Conservation (phyloP, 2,113 vertebrate genomes). For the Siphamia tubifer region DNA sequence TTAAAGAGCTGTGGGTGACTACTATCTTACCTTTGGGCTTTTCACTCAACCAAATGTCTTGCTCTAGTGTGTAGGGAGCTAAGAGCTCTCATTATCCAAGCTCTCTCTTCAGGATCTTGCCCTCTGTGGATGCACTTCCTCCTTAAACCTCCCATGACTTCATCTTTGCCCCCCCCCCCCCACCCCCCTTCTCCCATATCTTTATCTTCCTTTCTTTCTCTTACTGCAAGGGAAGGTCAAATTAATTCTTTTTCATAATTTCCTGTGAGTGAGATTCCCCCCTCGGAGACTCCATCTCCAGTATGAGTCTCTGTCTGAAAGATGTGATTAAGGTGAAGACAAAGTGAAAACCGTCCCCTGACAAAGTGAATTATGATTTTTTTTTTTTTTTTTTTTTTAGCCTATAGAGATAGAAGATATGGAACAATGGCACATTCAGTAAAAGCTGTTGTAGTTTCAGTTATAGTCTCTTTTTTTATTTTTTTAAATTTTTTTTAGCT, state of each 20-base stretch:
- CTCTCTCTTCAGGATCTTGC: conserved; percentile 49
- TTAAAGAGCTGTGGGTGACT: conserved; percentile 30
- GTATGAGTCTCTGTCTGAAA: conserved; percentile 43
- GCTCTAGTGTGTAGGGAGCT: conserved; percentile 30
- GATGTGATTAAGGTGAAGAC: conserved; percentile 69
- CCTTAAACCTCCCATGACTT: conserved; percentile 49
- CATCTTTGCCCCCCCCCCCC: not conserved
- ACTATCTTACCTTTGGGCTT: conserved; percentile 49
- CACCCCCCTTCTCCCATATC: conserved; percentile 3
- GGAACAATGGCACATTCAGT: conserved; percentile 35
- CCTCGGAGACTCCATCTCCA: conserved; percentile 54
- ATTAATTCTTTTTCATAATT: conserved; percentile 75
- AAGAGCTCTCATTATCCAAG: conserved; percentile 67
- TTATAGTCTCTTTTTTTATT: conserved; percentile 11
- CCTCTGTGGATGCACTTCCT: conserved; percentile 49
- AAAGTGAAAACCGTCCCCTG: conserved; percentile 51
- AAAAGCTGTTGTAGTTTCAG: conserved; percentile 8
- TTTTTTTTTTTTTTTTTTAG: not conserved
- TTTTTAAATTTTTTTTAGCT: conserved; percentile 36
- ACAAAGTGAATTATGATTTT: conserved; percentile 40
- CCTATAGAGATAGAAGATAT: conserved; percentile 21
- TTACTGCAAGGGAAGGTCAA: conserved; percentile 67
- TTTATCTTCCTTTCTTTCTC: conserved; percentile 13
- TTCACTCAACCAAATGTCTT: conserved; percentile 45
- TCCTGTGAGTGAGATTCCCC: conserved; percentile 61